These are phyloP conservation scores for Paraescarpia echinospica DNA, from an alignment of 1,140 invertebrate species.

Conservation along the genomic window DNA sequence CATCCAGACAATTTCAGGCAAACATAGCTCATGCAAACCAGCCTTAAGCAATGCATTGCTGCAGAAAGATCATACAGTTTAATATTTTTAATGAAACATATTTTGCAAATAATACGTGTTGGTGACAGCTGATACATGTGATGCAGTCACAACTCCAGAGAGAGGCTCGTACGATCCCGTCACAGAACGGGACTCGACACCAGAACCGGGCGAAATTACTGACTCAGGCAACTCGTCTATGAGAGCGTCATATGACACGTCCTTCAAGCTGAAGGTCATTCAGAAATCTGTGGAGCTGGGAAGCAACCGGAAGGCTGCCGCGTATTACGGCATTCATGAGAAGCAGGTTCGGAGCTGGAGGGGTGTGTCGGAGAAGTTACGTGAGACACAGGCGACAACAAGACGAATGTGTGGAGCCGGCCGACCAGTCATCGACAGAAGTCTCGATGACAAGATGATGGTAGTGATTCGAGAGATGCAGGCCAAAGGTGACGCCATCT, in stretches of 20 bases:
- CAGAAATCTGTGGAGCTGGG: background rate
- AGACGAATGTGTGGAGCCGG: background rate
- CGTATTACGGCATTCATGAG: background rate
- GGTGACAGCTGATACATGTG: background rate
- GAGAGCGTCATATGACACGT: background rate
- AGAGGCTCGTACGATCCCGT: background rate
- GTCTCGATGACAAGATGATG: background rate
- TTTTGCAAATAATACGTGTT: background rate
- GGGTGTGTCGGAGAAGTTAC: background rate
- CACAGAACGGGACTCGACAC: background rate
- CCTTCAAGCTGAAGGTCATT: constrained; percentile 1
- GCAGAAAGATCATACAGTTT: background rate
- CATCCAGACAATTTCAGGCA: background rate
- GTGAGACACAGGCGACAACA: background rate
- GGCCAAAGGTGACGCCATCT: background rate
- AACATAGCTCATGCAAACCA: background rate
- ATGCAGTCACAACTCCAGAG: background rate
- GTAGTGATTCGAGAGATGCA: background rate
- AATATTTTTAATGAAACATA: background rate
- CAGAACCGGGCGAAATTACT: background rate
- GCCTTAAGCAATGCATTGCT: background rate
- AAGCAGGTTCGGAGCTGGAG: background rate
- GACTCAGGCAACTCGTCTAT: background rate
- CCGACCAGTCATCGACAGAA: background rate
- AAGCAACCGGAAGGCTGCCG: background rate